Evolutionary conservation across 2,797 vertebrate genomes (phyloP), one percentile per base, ranked within the genome.

Genomic region (Apodemus agrarius): DNA sequence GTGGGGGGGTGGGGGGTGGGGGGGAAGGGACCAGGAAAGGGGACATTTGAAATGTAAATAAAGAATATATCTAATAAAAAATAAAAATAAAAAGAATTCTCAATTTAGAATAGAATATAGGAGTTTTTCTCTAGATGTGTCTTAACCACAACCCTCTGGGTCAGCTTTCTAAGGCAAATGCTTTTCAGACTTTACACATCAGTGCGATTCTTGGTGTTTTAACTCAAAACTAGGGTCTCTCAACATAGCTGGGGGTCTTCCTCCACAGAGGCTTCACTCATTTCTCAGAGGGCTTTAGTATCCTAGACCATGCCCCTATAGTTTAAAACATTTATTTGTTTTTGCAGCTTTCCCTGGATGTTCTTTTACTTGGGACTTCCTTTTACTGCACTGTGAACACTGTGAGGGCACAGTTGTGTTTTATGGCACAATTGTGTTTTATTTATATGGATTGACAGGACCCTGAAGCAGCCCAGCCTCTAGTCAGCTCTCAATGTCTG

Each of bases 191-290:
- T 84, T 72, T 84, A 63, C 52, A 69, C 6, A 6, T 13, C 69
- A 4, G 9, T 72, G 54, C 1, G 34, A 3, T 16, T 2, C 12
- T 29, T 26, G 24, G 76, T 13, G 1, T 0, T 46, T 34, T 1
- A 21, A 2, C 17, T n/a, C 4, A 54, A 54, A 54, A 16, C 0
- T 2, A 14, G 10, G 40, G 29, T 22, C 43, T 69, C 29, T 26
- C 88, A 40, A 46, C 57, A 12, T 8, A 34, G 26, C 17, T 24
- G 4, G 0, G 14, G 12, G 17, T 49, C 40, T 63, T 79, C 1
- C 1, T 78, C n/a, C 29, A 57, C 12, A 54, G 22, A 0, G 8
- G 12, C 24, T 21, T 22, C 0, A 9, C 9, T 54, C 31, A 12
- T 5, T 46, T 52, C 63, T 24, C 14, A 31, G 10, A 13, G 49